phyloP scores from a whole-genome alignment of 2,797 vertebrate species.

The Pyrocephalus nanus region DNA sequence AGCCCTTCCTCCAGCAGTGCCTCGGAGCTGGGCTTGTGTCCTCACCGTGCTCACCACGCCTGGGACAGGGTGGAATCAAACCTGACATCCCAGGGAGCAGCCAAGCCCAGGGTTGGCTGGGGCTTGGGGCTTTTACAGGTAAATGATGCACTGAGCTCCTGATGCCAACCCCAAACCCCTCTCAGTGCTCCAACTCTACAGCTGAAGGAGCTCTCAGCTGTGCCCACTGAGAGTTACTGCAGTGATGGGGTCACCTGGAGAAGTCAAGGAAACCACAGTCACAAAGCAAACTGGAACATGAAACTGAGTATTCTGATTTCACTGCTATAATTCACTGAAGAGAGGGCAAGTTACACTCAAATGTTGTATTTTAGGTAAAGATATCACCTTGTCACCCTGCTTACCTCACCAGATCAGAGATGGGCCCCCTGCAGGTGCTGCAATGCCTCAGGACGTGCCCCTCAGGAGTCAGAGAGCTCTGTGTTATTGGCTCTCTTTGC shows the following conservation, averaged over 20 bases:
- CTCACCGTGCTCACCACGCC: neutral
- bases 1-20: neutral
- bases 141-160: neutral
- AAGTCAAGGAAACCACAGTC: neutral
- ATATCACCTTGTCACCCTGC: neutral
- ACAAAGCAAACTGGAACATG: neutral
- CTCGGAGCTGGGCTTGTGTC: neutral
- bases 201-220: neutral
- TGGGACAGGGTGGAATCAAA: neutral
- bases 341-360: neutral
- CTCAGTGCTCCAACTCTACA: neutral
- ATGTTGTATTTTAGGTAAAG: neutral
- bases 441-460: neutral
- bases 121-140: neutral
- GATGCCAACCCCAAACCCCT: neutral
- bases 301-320: neutral
- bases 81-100: neutral
- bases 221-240: neutral
- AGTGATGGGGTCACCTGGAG: neutral
- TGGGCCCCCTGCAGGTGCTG: neutral
- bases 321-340: neutral
- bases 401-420: neutral
- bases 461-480: neutral
- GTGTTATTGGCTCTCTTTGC: neutral
- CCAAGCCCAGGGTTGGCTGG: neutral